These are phyloP conservation scores for rat (Rattus norvegicus) DNA, from an alignment of 2,113 vertebrate species.

Conservation along the genomic window DNA sequence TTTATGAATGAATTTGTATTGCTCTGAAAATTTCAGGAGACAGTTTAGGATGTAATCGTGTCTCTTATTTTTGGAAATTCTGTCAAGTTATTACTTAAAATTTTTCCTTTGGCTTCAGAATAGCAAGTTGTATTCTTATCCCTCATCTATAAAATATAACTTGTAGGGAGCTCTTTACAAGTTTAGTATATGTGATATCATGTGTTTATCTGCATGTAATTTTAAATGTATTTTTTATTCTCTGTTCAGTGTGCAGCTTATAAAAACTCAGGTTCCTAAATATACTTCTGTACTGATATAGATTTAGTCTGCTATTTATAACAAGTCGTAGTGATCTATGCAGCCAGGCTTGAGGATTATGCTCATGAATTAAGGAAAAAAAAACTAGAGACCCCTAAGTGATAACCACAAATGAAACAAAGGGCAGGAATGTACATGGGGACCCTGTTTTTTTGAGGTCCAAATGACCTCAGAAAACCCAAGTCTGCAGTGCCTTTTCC, in stretches of 20 bases:
- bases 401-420: no score
- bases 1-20: neutral
- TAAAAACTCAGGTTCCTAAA: neutral
- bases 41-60: neutral
- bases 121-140: neutral
- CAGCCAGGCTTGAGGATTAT: neutral
- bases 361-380: neutral
- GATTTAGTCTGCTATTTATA: accelerated
- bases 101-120: neutral
- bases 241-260: neutral
- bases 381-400: no score
- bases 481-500: neutral
- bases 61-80: neutral
- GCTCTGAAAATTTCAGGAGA: neutral
- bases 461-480: neutral
- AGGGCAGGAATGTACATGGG: neutral
- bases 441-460: neutral
- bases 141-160: neutral
- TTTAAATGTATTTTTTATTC: neutral
- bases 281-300: neutral
- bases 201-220: neutral
- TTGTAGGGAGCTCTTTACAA: neutral
- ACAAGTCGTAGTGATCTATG: neutral
- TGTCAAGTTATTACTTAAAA: neutral
- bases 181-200: neutral